phyloP scores from a whole-genome alignment of 2,888 invertebrate species.

The Lordiphosa fenestrarum region DNA sequence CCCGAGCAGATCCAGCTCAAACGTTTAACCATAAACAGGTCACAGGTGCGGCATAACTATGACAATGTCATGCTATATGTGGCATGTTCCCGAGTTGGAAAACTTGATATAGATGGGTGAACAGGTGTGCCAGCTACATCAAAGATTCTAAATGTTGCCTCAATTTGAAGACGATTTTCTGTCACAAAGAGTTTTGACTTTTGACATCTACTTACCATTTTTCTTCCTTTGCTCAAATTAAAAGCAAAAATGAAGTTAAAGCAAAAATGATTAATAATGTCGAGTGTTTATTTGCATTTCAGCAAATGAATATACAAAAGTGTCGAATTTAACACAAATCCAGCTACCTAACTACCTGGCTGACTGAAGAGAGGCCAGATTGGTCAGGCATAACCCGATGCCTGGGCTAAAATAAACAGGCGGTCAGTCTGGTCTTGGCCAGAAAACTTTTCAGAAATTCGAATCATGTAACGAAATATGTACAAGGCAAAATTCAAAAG shows the following conservation, averaged over 20 bases:
- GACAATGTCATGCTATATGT: too few species aligned
- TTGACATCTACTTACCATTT: too few species aligned
- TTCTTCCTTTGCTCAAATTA: background rate
- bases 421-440: conserved; percentile 32
- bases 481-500: conserved; percentile 54
- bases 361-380: conserved; percentile 12
- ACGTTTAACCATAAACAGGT: too few species aligned
- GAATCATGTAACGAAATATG: conserved; percentile 74
- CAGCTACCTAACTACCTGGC: background rate
- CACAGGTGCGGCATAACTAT: too few species aligned
- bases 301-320: conserved; percentile 12
- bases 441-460: conserved; percentile 68
- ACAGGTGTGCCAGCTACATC: too few species aligned
- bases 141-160: too few species aligned
- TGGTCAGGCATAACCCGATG: conserved; percentile 5
- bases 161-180: too few species aligned
- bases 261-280: conserved; percentile 21
- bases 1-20: too few species aligned
- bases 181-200: too few species aligned
- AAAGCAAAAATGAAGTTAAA: background rate
- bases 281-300: conserved; percentile 26
- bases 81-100: too few species aligned
- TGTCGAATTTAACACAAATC: conserved; percentile 28
- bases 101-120: too few species aligned
- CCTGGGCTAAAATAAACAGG: conserved; percentile 27